Conservation (phyloP, 2,888 invertebrate genomes). For the Ichneumon xanthorius region DNA sequence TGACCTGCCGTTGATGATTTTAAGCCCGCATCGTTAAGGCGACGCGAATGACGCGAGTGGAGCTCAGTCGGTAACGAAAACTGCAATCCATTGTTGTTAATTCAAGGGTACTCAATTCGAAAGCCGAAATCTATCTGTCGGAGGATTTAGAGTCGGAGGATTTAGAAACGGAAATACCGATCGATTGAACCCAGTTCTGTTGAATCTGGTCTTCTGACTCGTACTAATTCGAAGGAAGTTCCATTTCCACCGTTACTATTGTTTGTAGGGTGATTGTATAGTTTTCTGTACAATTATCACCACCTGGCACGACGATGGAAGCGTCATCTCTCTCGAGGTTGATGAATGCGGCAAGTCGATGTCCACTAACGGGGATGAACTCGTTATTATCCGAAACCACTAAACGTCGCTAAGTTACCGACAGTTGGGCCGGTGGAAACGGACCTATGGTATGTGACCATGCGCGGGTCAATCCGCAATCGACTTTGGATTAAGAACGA, state of each 20-base stretch:
- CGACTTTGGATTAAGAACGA: not conserved
- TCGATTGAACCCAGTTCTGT: not conserved
- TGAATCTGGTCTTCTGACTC: not conserved
- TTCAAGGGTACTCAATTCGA: no score
- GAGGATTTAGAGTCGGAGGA: not conserved
- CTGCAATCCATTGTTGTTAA: not conserved
- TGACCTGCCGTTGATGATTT: conserved; percentile 41
- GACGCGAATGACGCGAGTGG: not conserved
- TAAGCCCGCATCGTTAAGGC: conserved; percentile 50
- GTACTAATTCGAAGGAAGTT: not conserved
- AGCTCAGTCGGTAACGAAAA: not conserved
- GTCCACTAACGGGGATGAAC: not conserved
- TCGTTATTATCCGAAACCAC: not conserved
- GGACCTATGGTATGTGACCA: not conserved
- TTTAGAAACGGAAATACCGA: not conserved
- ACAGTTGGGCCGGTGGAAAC: not conserved
- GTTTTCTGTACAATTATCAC: not conserved
- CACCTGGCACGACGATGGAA: not conserved
- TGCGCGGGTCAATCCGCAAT: not conserved
- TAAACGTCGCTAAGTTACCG: not conserved
- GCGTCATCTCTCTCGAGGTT: not conserved
- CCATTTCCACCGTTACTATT: not conserved
- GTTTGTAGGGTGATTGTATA: not conserved
- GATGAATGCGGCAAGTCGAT: not conserved
- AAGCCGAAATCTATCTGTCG: no score